Percentiles rank a stretch among this genome's conserved stretches.
Conservation (phyloP, 2,888 invertebrate species). For the Alloplasta piceator region DNA sequence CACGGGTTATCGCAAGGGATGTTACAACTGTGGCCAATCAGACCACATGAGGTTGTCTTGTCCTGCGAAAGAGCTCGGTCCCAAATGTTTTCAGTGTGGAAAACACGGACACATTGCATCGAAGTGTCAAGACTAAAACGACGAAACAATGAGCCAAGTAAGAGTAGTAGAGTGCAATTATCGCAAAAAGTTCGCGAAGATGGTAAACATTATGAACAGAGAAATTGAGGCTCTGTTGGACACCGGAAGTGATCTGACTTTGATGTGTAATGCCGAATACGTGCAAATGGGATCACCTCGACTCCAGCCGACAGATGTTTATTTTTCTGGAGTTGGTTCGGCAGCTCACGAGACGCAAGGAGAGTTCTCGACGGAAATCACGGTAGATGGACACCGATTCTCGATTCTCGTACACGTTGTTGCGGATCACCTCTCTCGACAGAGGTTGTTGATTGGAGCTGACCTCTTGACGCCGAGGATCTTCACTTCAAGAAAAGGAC, state of each 20-base stretch:
- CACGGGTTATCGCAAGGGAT: slow-evolving; percentile 3
- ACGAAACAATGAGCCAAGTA: not conserved
- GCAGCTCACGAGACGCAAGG: slow-evolving; percentile 22
- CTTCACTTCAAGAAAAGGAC: slow-evolving; percentile 2
- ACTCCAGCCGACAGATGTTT: slow-evolving; percentile 8
- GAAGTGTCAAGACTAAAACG: slow-evolving; percentile 36
- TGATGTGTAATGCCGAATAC: slow-evolving; percentile 44
- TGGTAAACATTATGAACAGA: slow-evolving; percentile 15
- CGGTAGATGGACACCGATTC: slow-evolving; percentile 15
- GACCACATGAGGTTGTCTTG: too few species aligned
- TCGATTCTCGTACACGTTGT: slow-evolving; percentile 15
- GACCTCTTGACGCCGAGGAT: slow-evolving; percentile 7
- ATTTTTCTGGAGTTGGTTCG: slow-evolving; percentile 49
- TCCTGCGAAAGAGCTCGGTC: too few species aligned
- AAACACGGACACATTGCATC: slow-evolving; percentile 51
- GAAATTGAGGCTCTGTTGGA: slow-evolving; percentile 50
- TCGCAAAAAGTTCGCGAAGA: slow-evolving; percentile 21
- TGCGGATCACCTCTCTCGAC: slow-evolving; percentile 10
- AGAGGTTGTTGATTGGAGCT: slow-evolving; percentile 15
- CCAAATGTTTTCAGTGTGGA: too few species aligned
- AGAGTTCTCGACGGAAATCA: slow-evolving; percentile 21
- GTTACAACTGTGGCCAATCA: too few species aligned
- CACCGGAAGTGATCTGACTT: slow-evolving; percentile 52
- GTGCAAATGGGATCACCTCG: slow-evolving; percentile 45
- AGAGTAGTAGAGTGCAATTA: slow-evolving; percentile 3